phyloP scores from a whole-genome alignment of 2,888 invertebrate species.

The Crematogaster levior region DNA sequence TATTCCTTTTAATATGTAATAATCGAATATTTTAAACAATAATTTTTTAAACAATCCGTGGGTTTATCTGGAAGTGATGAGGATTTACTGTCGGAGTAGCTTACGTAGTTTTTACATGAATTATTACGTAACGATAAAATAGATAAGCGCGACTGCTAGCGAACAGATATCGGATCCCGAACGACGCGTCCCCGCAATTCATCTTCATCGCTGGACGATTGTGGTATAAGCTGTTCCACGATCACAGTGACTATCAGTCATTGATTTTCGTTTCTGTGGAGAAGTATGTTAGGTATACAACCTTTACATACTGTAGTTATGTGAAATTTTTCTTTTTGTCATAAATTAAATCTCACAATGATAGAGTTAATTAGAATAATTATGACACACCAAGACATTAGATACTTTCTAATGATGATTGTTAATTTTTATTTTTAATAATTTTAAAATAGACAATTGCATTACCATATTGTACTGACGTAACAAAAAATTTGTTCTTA shows the following conservation, averaged over 20 bases:
- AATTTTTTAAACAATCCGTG: not conserved
- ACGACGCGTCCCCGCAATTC: slow-evolving; percentile 65
- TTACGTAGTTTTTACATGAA: slow-evolving; percentile 59
- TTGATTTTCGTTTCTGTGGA: slow-evolving; percentile 64
- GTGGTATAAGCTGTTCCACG: slow-evolving; percentile 39
- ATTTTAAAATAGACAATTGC: not conserved
- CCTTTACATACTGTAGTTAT: not conserved
- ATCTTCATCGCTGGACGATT: slow-evolving; percentile 77
- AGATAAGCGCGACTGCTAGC: slow-evolving; percentile 59
- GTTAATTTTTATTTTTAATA: not conserved
- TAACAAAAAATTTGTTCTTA: not conserved
- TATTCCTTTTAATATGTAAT: not conserved
- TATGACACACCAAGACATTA: not conserved
- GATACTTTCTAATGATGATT: not conserved
- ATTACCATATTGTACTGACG: not conserved
- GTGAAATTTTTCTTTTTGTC: not conserved
- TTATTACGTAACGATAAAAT: slow-evolving; percentile 58
- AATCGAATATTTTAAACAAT: too few species aligned
- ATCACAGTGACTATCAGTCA: slow-evolving; percentile 65
- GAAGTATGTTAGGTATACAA: slow-evolving; percentile 39
- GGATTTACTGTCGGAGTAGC: slow-evolving; percentile 50
- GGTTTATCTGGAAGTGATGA: slow-evolving; percentile 40
- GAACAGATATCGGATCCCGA: slow-evolving; percentile 14
- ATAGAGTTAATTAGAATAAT: not conserved
- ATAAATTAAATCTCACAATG: slow-evolving; percentile 10